Base-by-base conservation (phyloP, 2,797 vertebrate species). In the Vireo griseus region DNA sequence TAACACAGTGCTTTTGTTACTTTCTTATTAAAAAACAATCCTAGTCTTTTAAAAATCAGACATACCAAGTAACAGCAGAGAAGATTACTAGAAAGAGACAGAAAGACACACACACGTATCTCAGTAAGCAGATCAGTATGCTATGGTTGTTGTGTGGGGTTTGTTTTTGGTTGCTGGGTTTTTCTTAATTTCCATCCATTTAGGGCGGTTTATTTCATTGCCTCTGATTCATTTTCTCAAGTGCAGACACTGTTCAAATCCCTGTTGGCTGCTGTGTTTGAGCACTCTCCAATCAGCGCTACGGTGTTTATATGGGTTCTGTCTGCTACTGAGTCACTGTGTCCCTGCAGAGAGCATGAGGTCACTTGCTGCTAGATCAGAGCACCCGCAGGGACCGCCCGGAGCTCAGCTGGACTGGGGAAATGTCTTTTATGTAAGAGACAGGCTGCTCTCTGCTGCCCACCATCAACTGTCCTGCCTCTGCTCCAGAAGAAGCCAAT, bases 321-420 rank as follows among this genome's bases (percentile, higher is more conserved):
- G 73, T 59, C 66, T 94, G 93, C 88, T 67, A 19, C 77, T 31
- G 88, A 88, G 45, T 83, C 94, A 79, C 63, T 1, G 48, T 10
- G 22, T 50, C 74, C 92, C 94, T 29, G 75, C 84, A n/a, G 82
- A 86, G 84, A 93, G 77, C 83, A 40, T 2, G 85, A 90, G 96
- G 93, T 96, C 92, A 94, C 73, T 58, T 13, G 86, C 90, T 73
- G 89, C 71, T 9, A 8, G 44, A 67, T 72, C 92, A 71, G 19
- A 80, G 78, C 86, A 61, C 59, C 87, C 18, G 16, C 50, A 25
- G 66, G 44, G 83, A 71, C 1, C 0, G 75, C 83, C 62, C 2
- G 0, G 40, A 55, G 88, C 78, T 68, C 25, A 55, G 66, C 59
- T 3, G 2, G 11, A 15, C 80, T 10, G 6, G 24, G 11, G 16